Conservation (phyloP, 2,113 vertebrate species). For the Camelus bactrianus region DNA sequence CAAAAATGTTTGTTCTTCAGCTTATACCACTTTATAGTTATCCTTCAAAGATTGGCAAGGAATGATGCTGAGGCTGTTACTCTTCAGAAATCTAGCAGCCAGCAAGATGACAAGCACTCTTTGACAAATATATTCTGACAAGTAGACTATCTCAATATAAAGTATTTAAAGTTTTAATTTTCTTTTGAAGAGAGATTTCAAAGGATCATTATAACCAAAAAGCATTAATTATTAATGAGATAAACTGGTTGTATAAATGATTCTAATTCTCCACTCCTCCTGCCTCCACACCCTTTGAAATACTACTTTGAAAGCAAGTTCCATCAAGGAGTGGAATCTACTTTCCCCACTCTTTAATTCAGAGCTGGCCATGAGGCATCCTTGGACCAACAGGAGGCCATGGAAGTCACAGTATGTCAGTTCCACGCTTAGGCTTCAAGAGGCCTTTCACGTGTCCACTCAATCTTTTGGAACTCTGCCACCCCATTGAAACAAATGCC, state of each 20-base stretch:
- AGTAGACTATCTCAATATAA: background rate
- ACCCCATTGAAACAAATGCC: background rate
- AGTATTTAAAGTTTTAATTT: conserved; percentile 6
- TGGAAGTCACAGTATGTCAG: background rate
- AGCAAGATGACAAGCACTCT: background rate
- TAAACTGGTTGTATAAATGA: background rate
- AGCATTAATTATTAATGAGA: background rate
- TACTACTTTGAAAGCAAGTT: background rate
- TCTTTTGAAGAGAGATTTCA: background rate
- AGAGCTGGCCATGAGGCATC: background rate
- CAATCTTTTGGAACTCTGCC: background rate
- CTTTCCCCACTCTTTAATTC: background rate
- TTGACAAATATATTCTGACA: conserved; percentile 20
- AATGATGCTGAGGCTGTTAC: background rate
- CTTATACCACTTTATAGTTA: background rate
- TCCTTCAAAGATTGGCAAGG: background rate
- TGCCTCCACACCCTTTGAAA: background rate
- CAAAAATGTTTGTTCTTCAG: background rate
- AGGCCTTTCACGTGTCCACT: background rate
- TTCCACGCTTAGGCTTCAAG: background rate
- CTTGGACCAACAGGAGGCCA: background rate
- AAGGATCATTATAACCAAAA: background rate
- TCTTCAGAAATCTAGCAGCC: background rate
- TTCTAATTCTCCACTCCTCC: background rate
- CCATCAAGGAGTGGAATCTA: background rate